Conservation (phyloP, 1,140 invertebrate species). For the Drosophila arawakana region DNA sequence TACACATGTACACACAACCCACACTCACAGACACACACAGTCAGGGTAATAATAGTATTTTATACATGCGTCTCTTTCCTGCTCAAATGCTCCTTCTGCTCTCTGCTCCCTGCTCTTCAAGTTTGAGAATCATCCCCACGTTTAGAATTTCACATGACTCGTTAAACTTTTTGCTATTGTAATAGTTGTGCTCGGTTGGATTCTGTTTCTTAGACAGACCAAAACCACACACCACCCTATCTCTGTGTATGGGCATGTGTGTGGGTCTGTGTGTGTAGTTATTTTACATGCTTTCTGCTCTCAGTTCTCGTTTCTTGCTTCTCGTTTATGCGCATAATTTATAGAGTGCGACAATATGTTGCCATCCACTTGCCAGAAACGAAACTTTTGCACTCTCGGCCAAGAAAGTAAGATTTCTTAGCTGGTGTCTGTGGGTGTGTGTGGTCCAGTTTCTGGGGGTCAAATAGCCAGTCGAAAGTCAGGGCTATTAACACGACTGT, state of each 20-base stretch:
- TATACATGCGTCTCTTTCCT: slow-evolving; percentile 8
- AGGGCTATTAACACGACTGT: slow-evolving; percentile 38
- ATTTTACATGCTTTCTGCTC: slow-evolving; percentile 53
- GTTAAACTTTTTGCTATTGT: slow-evolving; percentile 81
- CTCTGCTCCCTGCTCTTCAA: not conserved
- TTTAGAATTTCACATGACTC: slow-evolving; percentile 68
- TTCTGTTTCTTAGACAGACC: slow-evolving; percentile 61
- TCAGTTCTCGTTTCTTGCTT: slow-evolving; percentile 14
- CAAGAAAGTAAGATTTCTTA: slow-evolving; percentile 69
- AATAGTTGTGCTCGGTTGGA: slow-evolving; percentile 78
- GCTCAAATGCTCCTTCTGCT: not conserved
- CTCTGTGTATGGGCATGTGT: slow-evolving; percentile 11
- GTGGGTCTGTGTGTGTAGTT: slow-evolving; percentile 13
- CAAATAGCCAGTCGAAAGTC: slow-evolving; percentile 36
- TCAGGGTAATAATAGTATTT: slow-evolving; percentile 66
- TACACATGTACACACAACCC: slow-evolving; percentile 65
- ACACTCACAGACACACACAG: slow-evolving; percentile 5
- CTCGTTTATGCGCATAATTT: slow-evolving; percentile 80
- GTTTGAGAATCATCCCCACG: slow-evolving; percentile 1
- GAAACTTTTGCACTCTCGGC: slow-evolving; percentile 62
- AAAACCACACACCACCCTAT: slow-evolving; percentile 38
- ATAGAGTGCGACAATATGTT: slow-evolving; percentile 82
- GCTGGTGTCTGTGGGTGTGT: slow-evolving; percentile 1
- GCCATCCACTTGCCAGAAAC: slow-evolving; percentile 42
- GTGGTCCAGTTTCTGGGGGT: slow-evolving; percentile 25